Evolutionary conservation across 2,888 invertebrate species (phyloP), one percentile per base, ranked within the genome.

Genomic region (Euplagia quadripunctaria): DNA sequence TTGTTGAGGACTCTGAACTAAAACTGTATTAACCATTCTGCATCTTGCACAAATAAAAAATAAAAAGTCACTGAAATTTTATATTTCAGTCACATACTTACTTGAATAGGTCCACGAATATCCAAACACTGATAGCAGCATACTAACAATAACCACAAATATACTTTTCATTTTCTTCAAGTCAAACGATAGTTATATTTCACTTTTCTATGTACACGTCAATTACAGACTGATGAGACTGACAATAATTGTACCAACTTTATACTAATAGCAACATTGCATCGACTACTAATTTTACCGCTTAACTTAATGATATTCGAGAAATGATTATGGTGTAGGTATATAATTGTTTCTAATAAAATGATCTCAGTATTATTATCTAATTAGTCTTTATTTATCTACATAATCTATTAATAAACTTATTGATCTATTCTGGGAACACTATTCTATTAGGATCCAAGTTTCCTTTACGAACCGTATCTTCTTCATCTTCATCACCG

Each of bases 351-450:
- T 74, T 67, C 52, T 31, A 81, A 77, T 77, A 76, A 82, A 82
- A 77, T 65, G 73, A 70, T 68, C 71, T 81, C 66, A 84, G 84
- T 12, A 75, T 75, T 61, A 84, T 31, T n/a, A 86, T 88, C 78
- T 73, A 83, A 86, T 79, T 77, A 76, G 74, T 74, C 70, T 83
- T 83, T 81, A 79, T 77, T 78, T 63, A n/a, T 49, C 14, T 70
- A 64, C n/a, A 51, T 51, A n/a, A n/a, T 63, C 7, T 51, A 49
- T 41, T 14, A 51, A 67, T 11, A 61, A n/a, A 58, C 41, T 20
- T 42, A 41, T 4, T 20, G 16, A 8, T 20, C 20, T 68, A 58
- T 11, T 69, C 69, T 31, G 64, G 70, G 51, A 69, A 81, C 20
- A 70, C 55, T 20, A 80, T 71, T 75, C 63, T 73, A 65, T 66